phyloP scores from a whole-genome alignment of 2,797 vertebrate species.

The Peromyscus aztecus region DNA sequence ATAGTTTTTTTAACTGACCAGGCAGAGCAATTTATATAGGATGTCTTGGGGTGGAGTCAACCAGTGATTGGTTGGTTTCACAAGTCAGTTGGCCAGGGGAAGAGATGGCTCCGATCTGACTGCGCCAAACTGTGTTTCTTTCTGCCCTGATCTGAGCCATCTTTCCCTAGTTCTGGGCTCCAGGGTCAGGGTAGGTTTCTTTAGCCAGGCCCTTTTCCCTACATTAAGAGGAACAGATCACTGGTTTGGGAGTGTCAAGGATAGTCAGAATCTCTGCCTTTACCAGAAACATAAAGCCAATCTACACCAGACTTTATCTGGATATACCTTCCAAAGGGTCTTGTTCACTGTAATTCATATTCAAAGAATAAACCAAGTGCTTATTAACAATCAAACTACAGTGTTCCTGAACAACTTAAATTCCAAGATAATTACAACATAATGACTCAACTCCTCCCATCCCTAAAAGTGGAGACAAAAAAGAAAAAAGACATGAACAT shows the following conservation, averaged over 20 bases:
- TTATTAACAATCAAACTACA: constrained; percentile 88
- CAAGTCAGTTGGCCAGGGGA: too few relatives aligned
- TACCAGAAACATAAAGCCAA: constrained; percentile 6
- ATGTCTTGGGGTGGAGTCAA: too few relatives aligned
- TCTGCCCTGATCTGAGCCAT: too few relatives aligned
- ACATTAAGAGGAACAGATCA: background rate
- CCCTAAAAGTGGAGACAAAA: constrained; percentile 41
- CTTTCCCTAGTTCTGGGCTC: too few relatives aligned
- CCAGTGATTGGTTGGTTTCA: too few relatives aligned
- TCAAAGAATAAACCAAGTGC: constrained; percentile 85
- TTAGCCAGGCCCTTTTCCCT: too few relatives aligned
- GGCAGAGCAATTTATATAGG: too few relatives aligned
- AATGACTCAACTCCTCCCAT: constrained; percentile 85
- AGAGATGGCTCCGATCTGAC: too few relatives aligned
- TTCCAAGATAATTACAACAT: constrained; percentile 86
- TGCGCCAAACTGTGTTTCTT: too few relatives aligned
- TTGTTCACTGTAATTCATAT: constrained; percentile 84
- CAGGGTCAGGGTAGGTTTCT: too few relatives aligned
- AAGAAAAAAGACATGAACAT: background rate
- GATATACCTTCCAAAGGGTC: constrained; percentile 80
- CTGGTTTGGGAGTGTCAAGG: background rate
- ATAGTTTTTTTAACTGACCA: too few relatives aligned
- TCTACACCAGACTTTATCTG: background rate
- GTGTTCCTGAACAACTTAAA: constrained; percentile 80
- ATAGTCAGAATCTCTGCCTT: background rate